These are phyloP conservation scores for Clostera curtula DNA, from an alignment of 2,888 invertebrate species.

Conservation along the genomic window DNA sequence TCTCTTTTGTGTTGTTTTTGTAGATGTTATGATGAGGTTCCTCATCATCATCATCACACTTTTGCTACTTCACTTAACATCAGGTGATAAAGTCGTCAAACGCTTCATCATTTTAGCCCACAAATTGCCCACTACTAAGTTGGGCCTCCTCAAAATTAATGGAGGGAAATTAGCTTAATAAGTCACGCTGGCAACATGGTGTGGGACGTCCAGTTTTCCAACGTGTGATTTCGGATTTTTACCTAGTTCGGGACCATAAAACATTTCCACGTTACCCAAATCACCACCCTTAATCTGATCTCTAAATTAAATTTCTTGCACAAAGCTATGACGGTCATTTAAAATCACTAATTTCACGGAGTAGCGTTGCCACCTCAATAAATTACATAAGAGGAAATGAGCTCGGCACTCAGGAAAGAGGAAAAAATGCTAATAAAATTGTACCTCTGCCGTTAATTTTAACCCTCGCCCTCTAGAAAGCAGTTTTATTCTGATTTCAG, in stretches of 20 bases:
- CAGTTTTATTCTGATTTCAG: slow-evolving; percentile 55
- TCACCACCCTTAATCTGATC: slow-evolving; percentile 36
- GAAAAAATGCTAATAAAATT: slow-evolving; percentile 71
- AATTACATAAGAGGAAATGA: slow-evolving; percentile 65
- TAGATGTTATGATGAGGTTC: too few relatives aligned
- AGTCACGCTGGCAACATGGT: too few relatives aligned
- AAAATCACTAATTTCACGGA: slow-evolving; percentile 60
- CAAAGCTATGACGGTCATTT: slow-evolving; percentile 49
- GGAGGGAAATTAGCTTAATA: too few relatives aligned
- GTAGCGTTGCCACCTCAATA: slow-evolving; percentile 50
- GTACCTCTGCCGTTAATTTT: slow-evolving; percentile 64
- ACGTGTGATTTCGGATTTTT: too few relatives aligned
- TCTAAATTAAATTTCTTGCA: slow-evolving; percentile 40
- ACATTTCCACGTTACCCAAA: slow-evolving; percentile 18
- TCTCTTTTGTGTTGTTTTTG: too few relatives aligned
- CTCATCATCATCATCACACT: too few relatives aligned
- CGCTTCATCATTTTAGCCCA: too few relatives aligned
- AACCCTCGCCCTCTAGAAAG: slow-evolving; percentile 41
- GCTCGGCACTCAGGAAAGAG: slow-evolving; percentile 56
- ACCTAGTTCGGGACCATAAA: slow-evolving; percentile 13
- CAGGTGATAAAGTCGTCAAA: too few relatives aligned
- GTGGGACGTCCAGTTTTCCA: too few relatives aligned
- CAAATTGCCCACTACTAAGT: too few relatives aligned
- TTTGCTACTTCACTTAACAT: too few relatives aligned
- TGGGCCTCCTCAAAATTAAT: too few relatives aligned